Conservation (phyloP, 2,113 vertebrate genomes). For the Salvelinus alpinus region DNA sequence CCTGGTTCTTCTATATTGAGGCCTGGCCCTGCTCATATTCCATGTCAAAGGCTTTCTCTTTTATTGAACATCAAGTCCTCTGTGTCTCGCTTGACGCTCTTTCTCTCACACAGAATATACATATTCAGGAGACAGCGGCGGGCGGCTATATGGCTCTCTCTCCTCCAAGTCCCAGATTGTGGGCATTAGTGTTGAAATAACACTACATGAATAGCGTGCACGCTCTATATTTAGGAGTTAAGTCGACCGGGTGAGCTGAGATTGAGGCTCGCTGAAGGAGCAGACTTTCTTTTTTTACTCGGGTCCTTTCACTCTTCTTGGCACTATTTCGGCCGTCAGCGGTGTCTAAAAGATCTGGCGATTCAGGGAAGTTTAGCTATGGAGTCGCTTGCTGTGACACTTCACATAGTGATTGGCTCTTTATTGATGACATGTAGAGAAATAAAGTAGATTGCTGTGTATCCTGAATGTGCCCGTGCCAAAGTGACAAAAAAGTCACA, state of each 20-base stretch:
- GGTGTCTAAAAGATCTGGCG: conserved; percentile 53
- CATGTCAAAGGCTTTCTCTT: conserved; percentile 78
- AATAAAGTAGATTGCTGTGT: neutral
- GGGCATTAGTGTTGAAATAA: conserved; percentile 72
- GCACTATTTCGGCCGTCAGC: neutral
- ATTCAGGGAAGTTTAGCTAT: conserved; percentile 43
- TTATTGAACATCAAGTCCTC: conserved; percentile 82
- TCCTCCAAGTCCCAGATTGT: conserved; percentile 67
- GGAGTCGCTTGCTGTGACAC: conserved; percentile 54
- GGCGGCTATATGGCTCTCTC: conserved; percentile 48
- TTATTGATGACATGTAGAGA: conserved; percentile 23
- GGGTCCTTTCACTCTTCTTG: too few relatives aligned
- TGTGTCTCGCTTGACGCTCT: conserved; percentile 68
- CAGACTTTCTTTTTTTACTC: conserved; percentile 21
- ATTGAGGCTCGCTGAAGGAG: conserved; percentile 46
- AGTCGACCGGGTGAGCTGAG: conserved; percentile 56
- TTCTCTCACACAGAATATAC: conserved; percentile 56
- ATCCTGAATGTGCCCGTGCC: conserved; percentile 9
- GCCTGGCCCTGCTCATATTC: conserved; percentile 74
- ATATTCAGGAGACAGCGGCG: conserved; percentile 71
- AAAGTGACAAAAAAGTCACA: too few relatives aligned
- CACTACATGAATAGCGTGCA: conserved; percentile 66
- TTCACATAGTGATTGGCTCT: conserved; percentile 57
- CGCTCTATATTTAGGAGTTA: conserved; percentile 71
- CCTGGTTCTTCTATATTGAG: conserved; percentile 77